Evolutionary conservation across 2,113 vertebrate species (phyloP), one percentile per base, ranked within the genome.

Genomic region (Sprattus sprattus): DNA sequence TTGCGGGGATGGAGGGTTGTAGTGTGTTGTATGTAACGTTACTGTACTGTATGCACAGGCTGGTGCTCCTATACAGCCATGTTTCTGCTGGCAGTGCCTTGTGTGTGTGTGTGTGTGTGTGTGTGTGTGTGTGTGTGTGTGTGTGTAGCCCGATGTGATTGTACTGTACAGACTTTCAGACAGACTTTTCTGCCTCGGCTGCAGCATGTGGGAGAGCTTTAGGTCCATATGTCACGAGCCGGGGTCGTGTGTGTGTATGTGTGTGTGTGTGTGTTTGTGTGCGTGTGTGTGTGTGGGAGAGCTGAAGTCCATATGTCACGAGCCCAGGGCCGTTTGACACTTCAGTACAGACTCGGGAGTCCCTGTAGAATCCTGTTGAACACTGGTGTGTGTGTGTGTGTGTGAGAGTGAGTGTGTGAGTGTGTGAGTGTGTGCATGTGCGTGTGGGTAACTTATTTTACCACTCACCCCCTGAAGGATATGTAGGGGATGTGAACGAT

Each of bases 51-150:
- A 22, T 67, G 84, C 82, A 88, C 60, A 18, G 88, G 45, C 49
- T 78, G 50, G 13, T 49, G 32, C 49, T 81, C 45, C 45, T 71
- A 64, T 25, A 85, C 25, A 47, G 81, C 67, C 88, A 85, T 90
- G 84, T 93, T 90, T 87, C 91, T 90, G 91, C 93, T 93, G 92
- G 91, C 93, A 94, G 93, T 95, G 95, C 94, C 94, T 96, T 95
- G 87, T 92, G 89, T 91, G 92, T 94, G 88, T 81, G 85, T 88
- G 89, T 89, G 84, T 89, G 84, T 88, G 87, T 64, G 88, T 86
- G 85, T 88, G 86, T 82, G 85, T 89, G 85, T 84, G 81, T 67
- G 45, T 57, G 57, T 64, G 83, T 84, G 57, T 89, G 57, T 64
- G 80, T 85, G 83, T 87, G 81, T 64, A 47, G 10, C 75, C 64